Evolutionary conservation across 64 coral and sea anemone genomes (phyloP).

Genomic region (Orbicella faveolata): DNA sequence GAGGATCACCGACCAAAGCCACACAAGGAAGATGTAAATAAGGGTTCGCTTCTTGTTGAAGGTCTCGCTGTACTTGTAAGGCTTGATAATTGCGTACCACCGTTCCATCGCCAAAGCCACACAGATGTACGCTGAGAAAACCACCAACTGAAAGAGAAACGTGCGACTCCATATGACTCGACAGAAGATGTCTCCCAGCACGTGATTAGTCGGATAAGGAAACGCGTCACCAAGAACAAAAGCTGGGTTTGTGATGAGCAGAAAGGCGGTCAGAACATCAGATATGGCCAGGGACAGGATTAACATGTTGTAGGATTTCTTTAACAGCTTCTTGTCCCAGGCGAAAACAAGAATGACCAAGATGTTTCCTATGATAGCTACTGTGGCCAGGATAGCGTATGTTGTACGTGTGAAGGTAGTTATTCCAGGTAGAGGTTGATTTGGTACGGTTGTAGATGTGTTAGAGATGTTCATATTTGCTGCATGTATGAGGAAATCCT

Average conservation of each 20-base stretch:
- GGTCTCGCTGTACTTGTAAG: conserved; percentile 32
- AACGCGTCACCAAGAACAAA: conserved; percentile 48
- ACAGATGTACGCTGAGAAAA: conserved; percentile 44
- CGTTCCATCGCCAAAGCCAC: conserved; percentile 47
- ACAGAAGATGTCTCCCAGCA: conserved; percentile 43
- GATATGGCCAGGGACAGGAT: conserved; percentile 31
- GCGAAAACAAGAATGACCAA: conserved; percentile 40
- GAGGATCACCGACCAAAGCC: conserved; percentile 8
- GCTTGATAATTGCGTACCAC: conserved; percentile 55
- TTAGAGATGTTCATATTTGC: neutral
- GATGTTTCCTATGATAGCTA: conserved; percentile 30
- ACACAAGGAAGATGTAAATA: conserved; percentile 3
- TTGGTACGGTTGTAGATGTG: neutral
- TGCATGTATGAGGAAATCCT: neutral
- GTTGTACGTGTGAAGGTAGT: neutral
- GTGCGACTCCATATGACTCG: conserved; percentile 40
- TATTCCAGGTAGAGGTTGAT: neutral
- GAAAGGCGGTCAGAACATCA: conserved; percentile 31
- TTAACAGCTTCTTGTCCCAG: conserved; percentile 33
- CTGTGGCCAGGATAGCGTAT: neutral
- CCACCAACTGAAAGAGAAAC: conserved; percentile 41
- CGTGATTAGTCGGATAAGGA: conserved; percentile 24
- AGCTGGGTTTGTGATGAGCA: conserved; percentile 10
- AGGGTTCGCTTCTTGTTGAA: conserved; percentile 34
- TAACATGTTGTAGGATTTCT: conserved; percentile 54